Evolutionary conservation across 2,888 invertebrate species (phyloP).

Genomic region (Synergus umbraculus): DNA sequence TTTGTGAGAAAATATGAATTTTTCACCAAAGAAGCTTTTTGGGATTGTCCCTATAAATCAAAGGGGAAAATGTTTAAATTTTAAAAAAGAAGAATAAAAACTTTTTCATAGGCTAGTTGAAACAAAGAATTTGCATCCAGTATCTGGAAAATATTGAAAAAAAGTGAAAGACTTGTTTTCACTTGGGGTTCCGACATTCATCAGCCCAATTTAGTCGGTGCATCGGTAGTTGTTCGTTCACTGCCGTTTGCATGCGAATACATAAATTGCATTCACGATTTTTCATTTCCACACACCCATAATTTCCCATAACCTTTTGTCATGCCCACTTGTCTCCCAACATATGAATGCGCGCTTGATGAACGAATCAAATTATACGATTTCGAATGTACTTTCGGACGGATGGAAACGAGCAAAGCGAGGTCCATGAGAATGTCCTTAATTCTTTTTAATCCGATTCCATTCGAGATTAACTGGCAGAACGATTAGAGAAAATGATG

Average conservation of each 20-base stretch:
- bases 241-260: neutral
- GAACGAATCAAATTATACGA: slow-evolving; percentile 48
- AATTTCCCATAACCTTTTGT: slow-evolving; percentile 29
- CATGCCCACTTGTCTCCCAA: neutral
- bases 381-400: slow-evolving; percentile 52
- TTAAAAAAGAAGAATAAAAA: too few relatives aligned
- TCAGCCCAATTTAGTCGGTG: too few relatives aligned
- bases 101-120: too few relatives aligned
- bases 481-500: neutral
- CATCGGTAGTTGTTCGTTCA: neutral
- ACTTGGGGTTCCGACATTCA: too few relatives aligned
- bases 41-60: too few relatives aligned
- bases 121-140: too few relatives aligned
- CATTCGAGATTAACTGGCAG: neutral
- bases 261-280: slow-evolving; percentile 48
- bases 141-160: too few relatives aligned
- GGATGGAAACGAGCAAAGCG: slow-evolving; percentile 27
- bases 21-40: too few relatives aligned
- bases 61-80: too few relatives aligned
- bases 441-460: neutral
- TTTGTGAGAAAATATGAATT: too few relatives aligned
- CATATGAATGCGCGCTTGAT: slow-evolving; percentile 48
- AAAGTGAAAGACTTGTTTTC: too few relatives aligned
- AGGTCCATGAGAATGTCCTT: neutral
- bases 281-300: slow-evolving; percentile 46